phyloP scores from a whole-genome alignment of 2,113 vertebrate genomes.

The Pomatostomus ruficeps region DNA sequence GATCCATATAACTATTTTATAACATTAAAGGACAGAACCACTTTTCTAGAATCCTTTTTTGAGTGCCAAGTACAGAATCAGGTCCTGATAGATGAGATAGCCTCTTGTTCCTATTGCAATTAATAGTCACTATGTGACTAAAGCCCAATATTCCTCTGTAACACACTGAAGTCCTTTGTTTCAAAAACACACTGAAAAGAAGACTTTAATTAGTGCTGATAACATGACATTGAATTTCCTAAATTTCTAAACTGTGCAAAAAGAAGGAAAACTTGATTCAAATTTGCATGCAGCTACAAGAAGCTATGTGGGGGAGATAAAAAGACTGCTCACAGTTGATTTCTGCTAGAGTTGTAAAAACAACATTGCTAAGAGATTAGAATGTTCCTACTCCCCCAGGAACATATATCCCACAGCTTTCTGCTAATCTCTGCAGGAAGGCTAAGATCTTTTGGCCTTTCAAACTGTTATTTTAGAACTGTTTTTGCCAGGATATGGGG shows the following conservation, averaged over 20 bases:
- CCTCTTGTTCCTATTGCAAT: background rate
- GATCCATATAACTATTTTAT: background rate
- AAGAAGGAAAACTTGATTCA: background rate
- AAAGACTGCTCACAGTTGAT: background rate
- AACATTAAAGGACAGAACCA: background rate
- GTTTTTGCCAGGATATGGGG: background rate
- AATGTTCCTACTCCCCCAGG: background rate
- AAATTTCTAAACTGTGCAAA: background rate
- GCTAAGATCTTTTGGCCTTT: background rate
- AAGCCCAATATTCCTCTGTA: background rate
- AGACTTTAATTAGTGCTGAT: background rate
- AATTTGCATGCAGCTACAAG: background rate
- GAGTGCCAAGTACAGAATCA: background rate
- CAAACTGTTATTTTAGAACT: background rate
- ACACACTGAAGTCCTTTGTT: background rate
- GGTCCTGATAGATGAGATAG: background rate
- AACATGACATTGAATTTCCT: background rate
- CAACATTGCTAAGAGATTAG: background rate
- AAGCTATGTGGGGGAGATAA: background rate
- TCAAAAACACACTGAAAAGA: background rate
- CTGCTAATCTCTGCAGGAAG: background rate
- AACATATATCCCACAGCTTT: background rate
- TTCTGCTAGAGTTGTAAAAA: background rate
- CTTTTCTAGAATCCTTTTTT: background rate
- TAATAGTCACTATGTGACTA: background rate